Evolutionary conservation across 1,140 invertebrate genomes (phyloP).

Genomic region (Periplaneta americana): DNA sequence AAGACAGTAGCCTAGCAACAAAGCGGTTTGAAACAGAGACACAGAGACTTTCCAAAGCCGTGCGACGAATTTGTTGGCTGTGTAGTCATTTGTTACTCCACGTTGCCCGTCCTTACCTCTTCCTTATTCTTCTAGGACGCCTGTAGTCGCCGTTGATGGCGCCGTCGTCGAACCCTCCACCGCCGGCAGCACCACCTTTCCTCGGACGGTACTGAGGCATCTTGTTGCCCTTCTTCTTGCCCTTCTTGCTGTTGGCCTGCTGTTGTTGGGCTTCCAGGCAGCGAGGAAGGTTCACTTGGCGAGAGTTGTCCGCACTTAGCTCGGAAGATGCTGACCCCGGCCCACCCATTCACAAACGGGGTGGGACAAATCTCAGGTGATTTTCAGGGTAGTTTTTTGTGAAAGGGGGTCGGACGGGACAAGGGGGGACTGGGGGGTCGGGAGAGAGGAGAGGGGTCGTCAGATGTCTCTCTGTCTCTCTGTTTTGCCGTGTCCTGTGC

Average conservation of each 20-base stretch:
- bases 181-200: neutral
- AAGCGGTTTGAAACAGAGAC: neutral
- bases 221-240: neutral
- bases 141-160: neutral
- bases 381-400: no score
- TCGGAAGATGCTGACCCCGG: constrained; percentile 4
- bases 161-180: neutral
- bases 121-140: constrained; percentile 4
- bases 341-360: constrained; percentile 5
- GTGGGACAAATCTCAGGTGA: neutral
- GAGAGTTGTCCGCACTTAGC: neutral
- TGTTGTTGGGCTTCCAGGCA: neutral
- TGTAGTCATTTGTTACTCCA: neutral
- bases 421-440: neutral
- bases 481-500: neutral
- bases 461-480: neutral
- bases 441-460: neutral
- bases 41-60: neutral
- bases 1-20: neutral
- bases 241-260: neutral
- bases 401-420: neutral
- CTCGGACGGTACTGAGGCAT: constrained; percentile 1
- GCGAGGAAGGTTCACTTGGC: neutral
- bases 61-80: neutral
- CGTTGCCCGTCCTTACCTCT: constrained; percentile 1